Evolutionary conservation across 2,797 vertebrate genomes (phyloP).

Genomic region (Eospalax fontanierii): DNA sequence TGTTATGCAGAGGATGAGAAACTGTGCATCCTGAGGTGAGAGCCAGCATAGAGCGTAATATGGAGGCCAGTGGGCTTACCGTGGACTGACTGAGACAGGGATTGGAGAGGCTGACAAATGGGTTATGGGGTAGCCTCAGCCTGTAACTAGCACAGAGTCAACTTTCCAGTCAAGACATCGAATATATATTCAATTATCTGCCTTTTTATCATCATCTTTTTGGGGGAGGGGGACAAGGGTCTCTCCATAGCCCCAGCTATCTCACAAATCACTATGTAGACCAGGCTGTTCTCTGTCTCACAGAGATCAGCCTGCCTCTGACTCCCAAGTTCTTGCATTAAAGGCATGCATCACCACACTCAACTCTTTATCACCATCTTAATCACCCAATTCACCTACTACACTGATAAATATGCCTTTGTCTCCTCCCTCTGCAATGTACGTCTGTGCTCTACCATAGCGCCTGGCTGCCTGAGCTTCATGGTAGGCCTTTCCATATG

Average conservation of each 20-base stretch:
- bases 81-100: no score
- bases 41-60: rapidly evolving
- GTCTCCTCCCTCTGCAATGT: background rate
- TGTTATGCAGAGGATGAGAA: background rate
- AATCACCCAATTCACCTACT: background rate
- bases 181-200: background rate
- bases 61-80: background rate
- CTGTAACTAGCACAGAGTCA: background rate
- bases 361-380: background rate
- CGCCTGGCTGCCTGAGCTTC: background rate
- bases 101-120: background rate
- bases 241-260: no score
- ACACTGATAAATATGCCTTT: background rate
- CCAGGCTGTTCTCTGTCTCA: no score
- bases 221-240: no score
- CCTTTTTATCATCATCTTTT: background rate
- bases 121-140: rapidly evolving
- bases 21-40: background rate
- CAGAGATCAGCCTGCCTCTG: no score
- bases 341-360: no score
- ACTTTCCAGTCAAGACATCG: background rate
- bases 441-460: background rate
- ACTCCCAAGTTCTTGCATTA: no score
- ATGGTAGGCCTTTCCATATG: background rate
- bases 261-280: no score